These are phyloP conservation scores for Myotis brandtii DNA, from an alignment of 2,113 vertebrate species.

Conservation along the genomic window DNA sequence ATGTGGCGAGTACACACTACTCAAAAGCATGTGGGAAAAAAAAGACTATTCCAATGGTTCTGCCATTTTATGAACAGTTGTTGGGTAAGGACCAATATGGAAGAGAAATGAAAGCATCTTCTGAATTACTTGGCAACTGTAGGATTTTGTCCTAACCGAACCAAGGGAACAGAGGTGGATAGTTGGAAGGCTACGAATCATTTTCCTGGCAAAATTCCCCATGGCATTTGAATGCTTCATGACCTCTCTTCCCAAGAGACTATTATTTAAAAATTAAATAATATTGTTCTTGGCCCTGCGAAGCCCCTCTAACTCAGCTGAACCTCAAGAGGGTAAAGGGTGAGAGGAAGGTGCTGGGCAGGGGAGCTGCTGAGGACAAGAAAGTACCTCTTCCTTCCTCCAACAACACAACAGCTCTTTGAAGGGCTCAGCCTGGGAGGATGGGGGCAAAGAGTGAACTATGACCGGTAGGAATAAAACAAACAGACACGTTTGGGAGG, in stretches of 20 bases:
- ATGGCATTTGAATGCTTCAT: conserved; percentile 55
- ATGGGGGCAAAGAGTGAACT: conserved; percentile 42
- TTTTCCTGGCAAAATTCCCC: conserved; percentile 79
- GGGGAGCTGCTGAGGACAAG: neutral
- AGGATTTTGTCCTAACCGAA: conserved; percentile 40
- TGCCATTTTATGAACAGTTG: conserved; percentile 18
- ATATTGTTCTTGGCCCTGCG: conserved; percentile 82
- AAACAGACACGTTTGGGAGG: neutral
- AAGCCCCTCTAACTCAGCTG: conserved; percentile 52
- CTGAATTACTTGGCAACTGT: conserved; percentile 50
- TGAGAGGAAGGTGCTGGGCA: neutral
- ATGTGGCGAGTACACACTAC: neutral
- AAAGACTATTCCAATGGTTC: neutral
- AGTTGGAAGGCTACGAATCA: conserved; percentile 75
- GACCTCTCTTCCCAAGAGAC: conserved; percentile 67
- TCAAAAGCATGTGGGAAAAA: neutral
- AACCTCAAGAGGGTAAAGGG: conserved; percentile 25
- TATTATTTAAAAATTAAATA: conserved; percentile 81
- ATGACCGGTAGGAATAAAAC: neutral
- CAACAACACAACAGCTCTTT: conserved; percentile 62
- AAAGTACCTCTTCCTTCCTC: conserved; percentile 80
- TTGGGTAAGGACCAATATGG: conserved; percentile 58
- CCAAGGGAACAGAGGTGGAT: conserved; percentile 70
- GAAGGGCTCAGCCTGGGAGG: neutral
- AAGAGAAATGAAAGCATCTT: conserved; percentile 72